Evolutionary conservation across 1,140 invertebrate genomes (phyloP).

Genomic region (Leptinotarsa undecemlineata): DNA sequence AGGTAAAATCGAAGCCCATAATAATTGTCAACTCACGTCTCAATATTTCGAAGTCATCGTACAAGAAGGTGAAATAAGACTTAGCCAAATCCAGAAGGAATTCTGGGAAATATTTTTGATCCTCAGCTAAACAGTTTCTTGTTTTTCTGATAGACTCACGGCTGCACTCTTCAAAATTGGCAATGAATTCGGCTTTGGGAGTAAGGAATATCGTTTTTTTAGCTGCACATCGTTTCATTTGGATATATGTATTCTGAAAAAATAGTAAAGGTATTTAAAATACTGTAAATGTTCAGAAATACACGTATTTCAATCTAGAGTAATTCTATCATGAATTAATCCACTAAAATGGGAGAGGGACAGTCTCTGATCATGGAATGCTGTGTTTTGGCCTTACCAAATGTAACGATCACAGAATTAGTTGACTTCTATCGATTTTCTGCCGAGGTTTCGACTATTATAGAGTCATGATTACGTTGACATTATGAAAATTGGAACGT

Average conservation of each 20-base stretch:
- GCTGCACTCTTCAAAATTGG: conserved; percentile 18
- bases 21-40: not conserved
- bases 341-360: no score
- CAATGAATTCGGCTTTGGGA: conserved; percentile 12
- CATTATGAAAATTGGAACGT: no score
- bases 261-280: not conserved
- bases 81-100: conserved; percentile 21
- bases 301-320: no score
- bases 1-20: no score
- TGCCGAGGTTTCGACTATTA: no score
- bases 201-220: not conserved
- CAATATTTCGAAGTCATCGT: conserved; percentile 24
- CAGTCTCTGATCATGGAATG: no score
- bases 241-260: conserved; percentile 4
- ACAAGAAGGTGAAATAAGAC: conserved; percentile 20
- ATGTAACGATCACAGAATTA: no score
- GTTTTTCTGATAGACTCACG: conserved; percentile 15
- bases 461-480: no score
- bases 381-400: no score
- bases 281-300: no score
- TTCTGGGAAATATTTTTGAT: conserved; percentile 33
- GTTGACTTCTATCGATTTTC: no score
- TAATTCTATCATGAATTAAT: no score
- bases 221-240: conserved; percentile 5
- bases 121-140: conserved; percentile 18